A percentile compares a stretch with the other conserved stretches of the same genome.
Conservation (phyloP, 2,888 invertebrate species). For the Bibio marci region DNA sequence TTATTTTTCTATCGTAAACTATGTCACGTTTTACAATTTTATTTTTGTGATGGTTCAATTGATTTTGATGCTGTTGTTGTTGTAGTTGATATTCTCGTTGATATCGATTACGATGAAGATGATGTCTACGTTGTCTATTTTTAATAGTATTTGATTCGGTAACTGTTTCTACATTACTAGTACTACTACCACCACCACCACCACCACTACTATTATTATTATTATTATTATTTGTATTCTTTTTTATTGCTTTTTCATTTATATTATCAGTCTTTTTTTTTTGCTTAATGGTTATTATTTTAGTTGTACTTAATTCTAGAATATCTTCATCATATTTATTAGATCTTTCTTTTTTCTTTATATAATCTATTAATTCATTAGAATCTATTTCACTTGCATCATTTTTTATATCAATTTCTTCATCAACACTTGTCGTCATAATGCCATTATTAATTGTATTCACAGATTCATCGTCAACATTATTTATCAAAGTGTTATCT, state of each 20-base stretch:
- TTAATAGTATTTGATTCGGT: slow-evolving; percentile 7
- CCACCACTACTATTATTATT: slow-evolving; percentile 11
- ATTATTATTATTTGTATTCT: neutral
- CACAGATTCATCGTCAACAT: no score
- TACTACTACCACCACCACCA: slow-evolving; percentile 8
- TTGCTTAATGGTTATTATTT: neutral
- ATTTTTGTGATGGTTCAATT: neutral
- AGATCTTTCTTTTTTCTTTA: no score
- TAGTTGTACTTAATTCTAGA: no score
- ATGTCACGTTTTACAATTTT: slow-evolving; percentile 20
- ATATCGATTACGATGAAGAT: neutral
- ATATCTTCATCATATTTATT: no score
- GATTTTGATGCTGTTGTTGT: no score
- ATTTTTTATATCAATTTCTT: neutral
- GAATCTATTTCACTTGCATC: neutral
- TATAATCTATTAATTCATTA: no score
- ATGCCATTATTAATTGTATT: no score
- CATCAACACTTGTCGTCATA: no score
- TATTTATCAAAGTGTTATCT: no score
- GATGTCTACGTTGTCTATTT: slow-evolving; percentile 17
- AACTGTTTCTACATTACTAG: neutral
- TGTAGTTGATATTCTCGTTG: slow-evolving; percentile 10
- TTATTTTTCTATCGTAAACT: slow-evolving; percentile 53
- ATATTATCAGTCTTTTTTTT: slow-evolving; percentile 12
- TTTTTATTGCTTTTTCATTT: slow-evolving; percentile 6